Conservation (phyloP, 2,113 vertebrate species). For the Protobothrops flavoviridis region DNA sequence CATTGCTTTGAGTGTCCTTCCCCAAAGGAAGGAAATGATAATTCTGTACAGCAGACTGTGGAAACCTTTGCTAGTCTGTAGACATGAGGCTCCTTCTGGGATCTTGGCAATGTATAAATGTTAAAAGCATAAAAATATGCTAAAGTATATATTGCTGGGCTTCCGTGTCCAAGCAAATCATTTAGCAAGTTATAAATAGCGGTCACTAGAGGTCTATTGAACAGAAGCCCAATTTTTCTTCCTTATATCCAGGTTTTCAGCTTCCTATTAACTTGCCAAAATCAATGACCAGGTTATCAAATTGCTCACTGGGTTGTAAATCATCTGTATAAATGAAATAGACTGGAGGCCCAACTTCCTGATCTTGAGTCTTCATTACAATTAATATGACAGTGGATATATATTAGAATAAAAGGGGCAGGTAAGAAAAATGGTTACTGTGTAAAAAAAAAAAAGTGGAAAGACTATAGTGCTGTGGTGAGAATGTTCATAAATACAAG, state of each 20-base stretch:
- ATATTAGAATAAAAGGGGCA: neutral
- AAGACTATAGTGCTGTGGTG: neutral
- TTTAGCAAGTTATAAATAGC: conserved; percentile 21
- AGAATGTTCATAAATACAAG: neutral
- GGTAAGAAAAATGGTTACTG: neutral
- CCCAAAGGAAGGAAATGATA: neutral
- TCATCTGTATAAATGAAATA: conserved; percentile 15
- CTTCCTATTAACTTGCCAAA: conserved; percentile 27
- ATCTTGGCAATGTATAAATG: neutral
- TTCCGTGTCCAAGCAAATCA: neutral
- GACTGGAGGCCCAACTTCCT: neutral
- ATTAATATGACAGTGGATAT: conserved; percentile 10
- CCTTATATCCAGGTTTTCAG: conserved; percentile 17
- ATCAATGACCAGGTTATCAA: conserved; percentile 18
- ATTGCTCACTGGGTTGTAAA: conserved; percentile 14
- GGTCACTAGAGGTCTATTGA: neutral
- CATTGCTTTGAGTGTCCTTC: neutral
- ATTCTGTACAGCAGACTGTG: too few species aligned
- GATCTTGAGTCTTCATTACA: neutral
- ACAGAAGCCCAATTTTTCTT: conserved; percentile 25
- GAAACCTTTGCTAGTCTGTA: neutral
- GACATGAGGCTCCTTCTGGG: neutral
- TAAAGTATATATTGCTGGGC: neutral
- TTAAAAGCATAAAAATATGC: neutral
- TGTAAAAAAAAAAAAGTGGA: neutral